A percentile compares a stretch with the other conserved stretches of the same genome.
These are phyloP conservation scores for Hydrotaea cyrtoneurina DNA, from an alignment of 2,888 invertebrate species.

Conservation along the genomic window DNA sequence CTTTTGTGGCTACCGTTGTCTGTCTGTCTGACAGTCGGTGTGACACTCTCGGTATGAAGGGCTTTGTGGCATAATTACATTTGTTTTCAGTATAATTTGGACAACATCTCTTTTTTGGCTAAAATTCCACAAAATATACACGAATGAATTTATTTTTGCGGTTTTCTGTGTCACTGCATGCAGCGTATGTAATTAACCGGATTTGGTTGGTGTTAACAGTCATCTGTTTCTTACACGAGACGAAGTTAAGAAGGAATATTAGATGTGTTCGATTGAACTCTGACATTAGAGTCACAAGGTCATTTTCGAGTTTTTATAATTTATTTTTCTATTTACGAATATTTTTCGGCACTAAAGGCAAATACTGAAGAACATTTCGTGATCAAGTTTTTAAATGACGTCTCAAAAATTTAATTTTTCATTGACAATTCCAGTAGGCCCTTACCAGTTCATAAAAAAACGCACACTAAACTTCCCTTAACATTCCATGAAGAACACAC, in stretches of 20 bases:
- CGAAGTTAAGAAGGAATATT: neutral
- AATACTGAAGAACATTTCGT: no score
- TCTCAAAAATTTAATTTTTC: no score
- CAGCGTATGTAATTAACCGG: neutral
- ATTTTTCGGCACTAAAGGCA: no score
- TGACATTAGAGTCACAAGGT: no score
- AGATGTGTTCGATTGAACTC: neutral
- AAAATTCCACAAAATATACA: neutral
- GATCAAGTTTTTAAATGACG: no score
- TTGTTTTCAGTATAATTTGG: constrained; percentile 24
- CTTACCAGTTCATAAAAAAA: no score
- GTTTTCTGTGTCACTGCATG: neutral
- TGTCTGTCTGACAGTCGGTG: neutral
- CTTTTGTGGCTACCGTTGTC: constrained; percentile 76
- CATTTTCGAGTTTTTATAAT: no score
- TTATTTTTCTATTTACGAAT: no score
- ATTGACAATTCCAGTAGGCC: no score
- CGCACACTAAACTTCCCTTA: no score
- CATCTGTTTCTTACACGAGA: neutral
- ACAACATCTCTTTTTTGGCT: constrained; percentile 26
- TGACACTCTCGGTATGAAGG: neutral
- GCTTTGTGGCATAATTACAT: constrained; percentile 34
- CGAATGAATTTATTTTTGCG: constrained; percentile 12
- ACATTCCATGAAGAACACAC: no score
- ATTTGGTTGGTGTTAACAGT: constrained; percentile 3